phyloP scores from a whole-genome alignment of 2,888 invertebrate genomes.

The Melieria omissa region DNA sequence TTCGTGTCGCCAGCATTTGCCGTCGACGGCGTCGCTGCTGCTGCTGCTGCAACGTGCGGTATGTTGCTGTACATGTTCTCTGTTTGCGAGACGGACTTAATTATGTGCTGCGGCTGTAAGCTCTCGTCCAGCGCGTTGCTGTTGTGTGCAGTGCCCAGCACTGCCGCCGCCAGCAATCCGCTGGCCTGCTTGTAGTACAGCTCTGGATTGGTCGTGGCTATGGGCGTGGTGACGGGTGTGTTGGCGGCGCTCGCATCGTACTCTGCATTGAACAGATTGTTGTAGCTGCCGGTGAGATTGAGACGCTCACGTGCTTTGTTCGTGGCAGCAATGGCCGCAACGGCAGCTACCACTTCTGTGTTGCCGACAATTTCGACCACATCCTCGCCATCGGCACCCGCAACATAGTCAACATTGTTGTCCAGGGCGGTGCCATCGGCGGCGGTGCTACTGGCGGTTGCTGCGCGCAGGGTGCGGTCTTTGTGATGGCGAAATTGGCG shows the following conservation, averaged over 20 bases:
- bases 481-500: slow-evolving; percentile 61
- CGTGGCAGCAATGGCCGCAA: slow-evolving; percentile 62
- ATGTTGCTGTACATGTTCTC: slow-evolving; percentile 67
- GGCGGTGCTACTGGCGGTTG: not conserved
- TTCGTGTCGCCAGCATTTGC: slow-evolving; percentile 3
- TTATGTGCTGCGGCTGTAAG: slow-evolving; percentile 35
- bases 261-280: slow-evolving; percentile 65
- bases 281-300: slow-evolving; percentile 66
- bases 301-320: slow-evolving; percentile 59
- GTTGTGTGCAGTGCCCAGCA: slow-evolving; percentile 40
- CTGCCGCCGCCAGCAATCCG: slow-evolving; percentile 53
- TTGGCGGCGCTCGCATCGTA: slow-evolving; percentile 45
- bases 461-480: slow-evolving; percentile 41
- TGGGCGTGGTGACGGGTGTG: slow-evolving; percentile 35
- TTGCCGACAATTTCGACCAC: slow-evolving; percentile 60
- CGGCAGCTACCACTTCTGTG: slow-evolving; percentile 64
- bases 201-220: slow-evolving; percentile 1
- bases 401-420: slow-evolving; percentile 47
- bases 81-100: slow-evolving; percentile 59
- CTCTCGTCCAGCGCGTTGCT: slow-evolving; percentile 25
- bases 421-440: slow-evolving; percentile 13
- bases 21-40: slow-evolving; percentile 1
- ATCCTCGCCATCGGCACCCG: slow-evolving; percentile 46
- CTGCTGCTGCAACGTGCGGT: slow-evolving; percentile 52
- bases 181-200: not conserved